These are phyloP conservation scores for Phrynocephalus versicolor DNA, from an alignment of 2,113 vertebrate genomes.

Conservation along the genomic window DNA sequence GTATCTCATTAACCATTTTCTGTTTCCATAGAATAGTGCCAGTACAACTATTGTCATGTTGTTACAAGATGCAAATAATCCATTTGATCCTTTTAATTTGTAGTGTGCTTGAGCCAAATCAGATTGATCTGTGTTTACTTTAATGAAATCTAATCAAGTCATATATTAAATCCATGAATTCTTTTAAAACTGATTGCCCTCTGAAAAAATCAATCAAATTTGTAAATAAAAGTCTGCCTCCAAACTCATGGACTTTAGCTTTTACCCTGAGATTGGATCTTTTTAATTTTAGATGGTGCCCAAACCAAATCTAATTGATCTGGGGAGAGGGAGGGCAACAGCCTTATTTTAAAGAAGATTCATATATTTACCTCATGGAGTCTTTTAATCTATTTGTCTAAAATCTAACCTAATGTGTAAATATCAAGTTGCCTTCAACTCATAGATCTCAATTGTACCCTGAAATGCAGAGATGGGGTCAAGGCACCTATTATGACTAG, in stretches of 20 bases:
- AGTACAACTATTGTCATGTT: neutral
- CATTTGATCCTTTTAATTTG: neutral
- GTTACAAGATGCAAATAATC: neutral
- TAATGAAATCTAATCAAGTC: neutral
- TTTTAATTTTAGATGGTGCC: too few relatives aligned
- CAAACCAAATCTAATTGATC: too few relatives aligned
- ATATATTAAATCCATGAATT: neutral
- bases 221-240: neutral
- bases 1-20: neutral
- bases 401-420: neutral
- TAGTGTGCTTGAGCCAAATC: neutral
- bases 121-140: neutral
- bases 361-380: too few relatives aligned
- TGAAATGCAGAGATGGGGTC: too few relatives aligned
- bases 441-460: too few relatives aligned
- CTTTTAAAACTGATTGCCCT: neutral
- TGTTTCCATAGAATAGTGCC: neutral
- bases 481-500: too few relatives aligned
- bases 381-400: too few relatives aligned
- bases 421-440: neutral
- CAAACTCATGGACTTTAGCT: neutral
- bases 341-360: too few relatives aligned
- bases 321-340: too few relatives aligned
- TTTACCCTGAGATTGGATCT: too few relatives aligned
- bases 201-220: neutral